phyloP scores from a whole-genome alignment of 2,797 vertebrate genomes.

The Chloroceryle inda region DNA sequence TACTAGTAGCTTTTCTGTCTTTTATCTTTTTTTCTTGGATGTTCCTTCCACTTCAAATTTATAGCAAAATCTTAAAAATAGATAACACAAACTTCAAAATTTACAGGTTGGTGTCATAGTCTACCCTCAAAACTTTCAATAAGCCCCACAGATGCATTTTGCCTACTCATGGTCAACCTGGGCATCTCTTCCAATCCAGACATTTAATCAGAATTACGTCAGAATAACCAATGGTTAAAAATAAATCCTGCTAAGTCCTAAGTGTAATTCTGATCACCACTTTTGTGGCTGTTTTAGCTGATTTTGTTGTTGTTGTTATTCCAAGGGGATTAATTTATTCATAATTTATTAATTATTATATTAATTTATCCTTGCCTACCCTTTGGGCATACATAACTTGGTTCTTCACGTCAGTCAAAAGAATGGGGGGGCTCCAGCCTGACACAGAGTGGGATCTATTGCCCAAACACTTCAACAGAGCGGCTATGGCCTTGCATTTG shows the following conservation, averaged over 20 bases:
- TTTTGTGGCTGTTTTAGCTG: neutral
- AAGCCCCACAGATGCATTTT: neutral
- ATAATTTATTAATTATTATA: too few relatives aligned
- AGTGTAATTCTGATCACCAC: neutral
- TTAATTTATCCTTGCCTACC: neutral
- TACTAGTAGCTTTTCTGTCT: neutral
- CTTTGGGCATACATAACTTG: neutral
- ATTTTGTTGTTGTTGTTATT: neutral
- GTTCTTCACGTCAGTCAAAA: slow-evolving; percentile 2
- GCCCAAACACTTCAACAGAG: neutral
- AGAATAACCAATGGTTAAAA: neutral
- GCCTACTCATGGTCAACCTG: neutral
- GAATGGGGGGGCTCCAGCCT: neutral
- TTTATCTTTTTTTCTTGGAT: neutral
- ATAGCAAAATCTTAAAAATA: neutral
- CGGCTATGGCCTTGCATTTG: neutral
- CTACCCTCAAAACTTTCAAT: neutral
- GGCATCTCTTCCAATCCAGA: neutral
- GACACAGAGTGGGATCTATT: neutral
- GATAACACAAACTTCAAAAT: neutral
- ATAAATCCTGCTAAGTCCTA: neutral
- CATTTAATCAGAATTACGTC: neutral
- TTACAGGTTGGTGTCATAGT: neutral
- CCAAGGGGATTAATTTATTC: neutral
- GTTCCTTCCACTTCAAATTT: neutral